Percentiles rank a stretch among this genome's conserved stretches.
phyloP scores from a whole-genome alignment of 2,888 invertebrate species.

The Stratiomys singularior region DNA sequence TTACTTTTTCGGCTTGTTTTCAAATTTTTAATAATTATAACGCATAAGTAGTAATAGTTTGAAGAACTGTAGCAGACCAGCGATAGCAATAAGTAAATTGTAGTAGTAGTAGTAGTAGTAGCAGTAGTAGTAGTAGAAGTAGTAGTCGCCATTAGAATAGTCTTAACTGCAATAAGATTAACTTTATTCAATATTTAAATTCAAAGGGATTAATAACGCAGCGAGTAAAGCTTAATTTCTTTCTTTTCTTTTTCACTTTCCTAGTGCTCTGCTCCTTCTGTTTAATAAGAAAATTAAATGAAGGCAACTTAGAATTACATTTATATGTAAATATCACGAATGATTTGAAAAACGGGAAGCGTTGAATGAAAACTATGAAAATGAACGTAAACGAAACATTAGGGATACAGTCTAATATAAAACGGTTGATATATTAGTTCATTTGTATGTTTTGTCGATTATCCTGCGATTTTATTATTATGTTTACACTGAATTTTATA shows the following conservation, averaged over 20 bases:
- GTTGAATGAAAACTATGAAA: constrained; percentile 8
- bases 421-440: too few species aligned
- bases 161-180: constrained; percentile 18
- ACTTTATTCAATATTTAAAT: constrained; percentile 1
- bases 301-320: constrained; percentile 38
- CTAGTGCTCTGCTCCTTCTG: too few species aligned
- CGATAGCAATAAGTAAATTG: neutral
- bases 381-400: neutral
- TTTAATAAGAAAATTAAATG: neutral
- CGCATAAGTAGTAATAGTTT: constrained; percentile 20
- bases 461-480: too few species aligned
- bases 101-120: constrained; percentile 23
- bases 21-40: constrained; percentile 6
- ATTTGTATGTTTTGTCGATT: too few species aligned
- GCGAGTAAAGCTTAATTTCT: neutral
- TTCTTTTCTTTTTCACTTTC: neutral
- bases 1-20: constrained; percentile 2
- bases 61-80: constrained; percentile 28
- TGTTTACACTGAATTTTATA: neutral
- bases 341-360: neutral
- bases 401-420: too few species aligned
- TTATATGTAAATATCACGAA: constrained; percentile 36
- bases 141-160: constrained; percentile 8
- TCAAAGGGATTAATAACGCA: constrained; percentile 7
- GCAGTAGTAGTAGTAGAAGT: neutral